A percentile compares a stretch with the other conserved stretches of the same genome.
Evolutionary conservation across 2,888 invertebrate species (phyloP).

Genomic region (Acronicta alni): DNA sequence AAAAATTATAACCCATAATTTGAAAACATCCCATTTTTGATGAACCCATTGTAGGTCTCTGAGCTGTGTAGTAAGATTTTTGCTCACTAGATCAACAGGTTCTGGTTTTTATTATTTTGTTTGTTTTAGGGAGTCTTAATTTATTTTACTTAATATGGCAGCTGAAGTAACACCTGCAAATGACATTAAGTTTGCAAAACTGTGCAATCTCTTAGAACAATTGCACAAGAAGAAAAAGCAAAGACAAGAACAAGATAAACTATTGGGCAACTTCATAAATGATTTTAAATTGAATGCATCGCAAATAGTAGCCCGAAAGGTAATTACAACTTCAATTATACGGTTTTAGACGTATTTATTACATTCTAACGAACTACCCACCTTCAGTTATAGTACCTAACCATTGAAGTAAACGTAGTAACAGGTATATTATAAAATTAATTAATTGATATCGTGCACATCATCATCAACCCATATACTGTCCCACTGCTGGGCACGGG

Average conservation of each 20-base stretch:
- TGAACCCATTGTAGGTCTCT: no score
- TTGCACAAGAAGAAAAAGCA: slow-evolving; percentile 82
- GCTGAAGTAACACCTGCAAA: slow-evolving; percentile 62
- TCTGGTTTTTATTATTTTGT: slow-evolving; percentile 21
- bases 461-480: no score
- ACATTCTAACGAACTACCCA: no score
- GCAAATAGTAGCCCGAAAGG: slow-evolving; percentile 72
- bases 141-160: slow-evolving; percentile 45
- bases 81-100: background rate
- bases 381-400: no score
- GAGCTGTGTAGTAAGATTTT: no score
- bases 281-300: slow-evolving; percentile 80
- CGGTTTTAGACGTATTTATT: background rate
- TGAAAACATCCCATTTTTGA: no score
- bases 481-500: no score
- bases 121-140: slow-evolving; percentile 50
- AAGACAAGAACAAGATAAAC: slow-evolving; percentile 81
- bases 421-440: no score
- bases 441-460: no score
- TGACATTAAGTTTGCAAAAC: slow-evolving; percentile 83
- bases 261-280: slow-evolving; percentile 84
- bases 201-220: slow-evolving; percentile 91
- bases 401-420: no score
- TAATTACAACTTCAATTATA: slow-evolving; percentile 56
- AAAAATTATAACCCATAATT: no score